Evolutionary conservation across 2,113 vertebrate genomes (phyloP).

Genomic region (Acanthochromis polyacanthus): DNA sequence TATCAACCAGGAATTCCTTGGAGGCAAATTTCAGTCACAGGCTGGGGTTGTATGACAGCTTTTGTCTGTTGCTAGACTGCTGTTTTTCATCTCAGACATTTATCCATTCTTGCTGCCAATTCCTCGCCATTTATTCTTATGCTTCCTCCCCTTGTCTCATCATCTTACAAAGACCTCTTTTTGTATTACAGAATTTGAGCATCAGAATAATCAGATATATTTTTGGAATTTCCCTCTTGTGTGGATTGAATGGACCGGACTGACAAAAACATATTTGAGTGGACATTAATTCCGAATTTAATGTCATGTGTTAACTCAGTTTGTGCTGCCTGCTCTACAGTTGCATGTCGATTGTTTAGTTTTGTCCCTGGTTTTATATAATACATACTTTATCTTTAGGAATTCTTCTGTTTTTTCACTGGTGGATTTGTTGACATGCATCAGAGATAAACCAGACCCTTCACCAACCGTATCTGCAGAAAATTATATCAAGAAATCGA

Average conservation of each 20-base stretch:
- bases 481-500: too few species aligned
- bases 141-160: slow-evolving; percentile 61
- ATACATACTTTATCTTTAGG: too few species aligned
- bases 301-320: too few species aligned
- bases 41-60: slow-evolving; percentile 67
- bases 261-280: neutral
- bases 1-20: slow-evolving; percentile 65
- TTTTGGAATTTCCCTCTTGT: slow-evolving; percentile 59
- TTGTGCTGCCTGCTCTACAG: too few species aligned
- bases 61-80: slow-evolving; percentile 71
- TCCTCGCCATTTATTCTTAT: slow-evolving; percentile 55
- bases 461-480: too few species aligned
- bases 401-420: too few species aligned
- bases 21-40: slow-evolving; percentile 58
- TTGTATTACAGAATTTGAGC: slow-evolving; percentile 35
- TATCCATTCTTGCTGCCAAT: slow-evolving; percentile 49
- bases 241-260: slow-evolving; percentile 31
- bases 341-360: too few species aligned
- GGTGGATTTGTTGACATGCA: too few species aligned
- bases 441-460: too few species aligned
- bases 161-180: slow-evolving; percentile 64
- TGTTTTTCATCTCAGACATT: slow-evolving; percentile 70
- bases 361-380: too few species aligned
- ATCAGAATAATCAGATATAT: slow-evolving; percentile 25
- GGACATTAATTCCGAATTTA: too few species aligned